Base-by-base conservation (phyloP, 2,797 vertebrate species). In the Echeneis naucrates region DNA sequence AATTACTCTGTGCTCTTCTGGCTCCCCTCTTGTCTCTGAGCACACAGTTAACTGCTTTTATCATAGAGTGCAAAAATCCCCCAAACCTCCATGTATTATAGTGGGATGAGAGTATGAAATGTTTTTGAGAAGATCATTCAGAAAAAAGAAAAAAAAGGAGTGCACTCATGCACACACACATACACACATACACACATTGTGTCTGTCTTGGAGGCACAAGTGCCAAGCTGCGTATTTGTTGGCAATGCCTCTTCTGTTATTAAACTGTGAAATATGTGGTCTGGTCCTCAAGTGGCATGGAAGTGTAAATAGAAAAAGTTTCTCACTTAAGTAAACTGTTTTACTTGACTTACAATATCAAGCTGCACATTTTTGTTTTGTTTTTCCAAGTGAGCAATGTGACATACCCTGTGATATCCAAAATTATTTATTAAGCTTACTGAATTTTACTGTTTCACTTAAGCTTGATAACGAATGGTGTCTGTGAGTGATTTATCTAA, bases 151-250 rank as follows among this genome's bases (percentile, higher is more conserved):
- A 30, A 30, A 30, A 30, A 6, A 30, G 30, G 30, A 30, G 30
- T 3, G 30, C 30, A 30, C 30, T n/a, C n/a, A n/a, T n/a, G 6
- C 30, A 30, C 8, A 26, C 19, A 30, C 19, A 21, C 8, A 45
- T 19, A 45, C 44, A 21, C 8, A 21, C 19, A 45, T 9, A 21
- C 19, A 23, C 3, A 5, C 21, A 13, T 21, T 35, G 16, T 51
- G 30, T 70, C 21, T 56, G 27, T 70, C 30, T 30, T 40, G 53
- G 24, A 17, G 23, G 75, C 78, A 33, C 57, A 57, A 68, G 53
- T 78, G 73, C 50, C 63, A 82, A 71, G 68, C 62, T 80, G 63
- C 77, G 58, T 60, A 45, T 78, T 78, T 83, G 77, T 78, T 83
- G 45, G 62, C 64, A 67, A 27, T 19, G 24, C 38, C 60, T 81